Evolutionary conservation across 2,797 vertebrate genomes (phyloP).

Genomic region (Gobionotothen gibberifrons): DNA sequence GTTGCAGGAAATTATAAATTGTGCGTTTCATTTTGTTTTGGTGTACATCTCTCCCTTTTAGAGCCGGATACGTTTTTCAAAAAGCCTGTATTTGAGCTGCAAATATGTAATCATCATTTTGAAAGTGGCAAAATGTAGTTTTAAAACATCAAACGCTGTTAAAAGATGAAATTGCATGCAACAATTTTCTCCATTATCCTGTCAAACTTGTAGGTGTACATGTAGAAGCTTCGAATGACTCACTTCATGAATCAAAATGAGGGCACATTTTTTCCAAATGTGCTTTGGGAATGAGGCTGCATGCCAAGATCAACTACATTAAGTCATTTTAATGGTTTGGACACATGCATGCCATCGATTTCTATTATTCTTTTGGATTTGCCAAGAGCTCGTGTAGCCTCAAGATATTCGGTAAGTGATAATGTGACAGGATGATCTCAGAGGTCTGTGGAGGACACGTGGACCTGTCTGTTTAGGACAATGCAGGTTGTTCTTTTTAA

Average conservation of each 20-base stretch:
- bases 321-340: constrained; percentile 53
- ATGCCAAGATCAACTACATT: constrained; percentile 42
- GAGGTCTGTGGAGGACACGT: background rate
- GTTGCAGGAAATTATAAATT: too few species aligned
- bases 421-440: constrained; percentile 10
- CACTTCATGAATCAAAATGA: constrained; percentile 46
- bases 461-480: background rate
- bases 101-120: constrained; percentile 18
- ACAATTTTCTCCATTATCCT: constrained; percentile 16
- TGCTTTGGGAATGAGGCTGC: constrained; percentile 28
- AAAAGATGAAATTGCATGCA: constrained; percentile 14
- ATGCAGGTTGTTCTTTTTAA: background rate
- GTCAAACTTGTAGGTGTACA: constrained; percentile 26
- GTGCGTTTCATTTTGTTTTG: background rate
- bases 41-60: background rate
- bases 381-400: constrained; percentile 23
- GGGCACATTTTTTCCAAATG: constrained; percentile 40
- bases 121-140: constrained; percentile 17
- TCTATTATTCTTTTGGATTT: constrained; percentile 33
- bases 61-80: background rate
- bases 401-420: constrained; percentile 29
- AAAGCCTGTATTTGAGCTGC: constrained; percentile 7
- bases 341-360: constrained; percentile 50
- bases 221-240: constrained; percentile 35
- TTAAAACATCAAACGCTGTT: constrained; percentile 13